These are phyloP conservation scores for Lepidostoma basale DNA, from an alignment of 1,140 invertebrate genomes.

Conservation along the genomic window DNA sequence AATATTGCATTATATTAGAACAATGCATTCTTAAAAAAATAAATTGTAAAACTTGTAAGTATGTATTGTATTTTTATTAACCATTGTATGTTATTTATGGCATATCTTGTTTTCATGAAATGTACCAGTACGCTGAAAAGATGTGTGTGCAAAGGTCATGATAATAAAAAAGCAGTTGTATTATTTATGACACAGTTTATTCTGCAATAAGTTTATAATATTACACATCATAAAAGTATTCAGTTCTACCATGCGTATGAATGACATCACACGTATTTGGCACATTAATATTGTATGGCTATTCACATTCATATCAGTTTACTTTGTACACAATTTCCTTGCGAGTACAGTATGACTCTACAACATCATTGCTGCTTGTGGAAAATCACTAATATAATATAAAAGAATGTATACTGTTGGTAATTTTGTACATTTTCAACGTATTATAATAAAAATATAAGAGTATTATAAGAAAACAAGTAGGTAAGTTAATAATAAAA, in stretches of 20 bases:
- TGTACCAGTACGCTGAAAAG: neutral
- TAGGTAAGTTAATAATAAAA: too few relatives aligned
- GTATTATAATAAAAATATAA: neutral
- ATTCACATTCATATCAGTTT: constrained; percentile 25
- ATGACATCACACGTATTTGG: constrained; percentile 58
- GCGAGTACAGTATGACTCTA: constrained; percentile 9
- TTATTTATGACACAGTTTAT: constrained; percentile 47
- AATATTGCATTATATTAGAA: too few relatives aligned
- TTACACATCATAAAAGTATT: constrained; percentile 53
- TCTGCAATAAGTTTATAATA: constrained; percentile 40
- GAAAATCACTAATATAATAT: neutral
- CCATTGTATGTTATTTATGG: neutral
- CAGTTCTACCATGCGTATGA: constrained; percentile 60
- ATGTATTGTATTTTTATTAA: too few relatives aligned
- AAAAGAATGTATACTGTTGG: constrained; percentile 19
- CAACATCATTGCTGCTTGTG: neutral
- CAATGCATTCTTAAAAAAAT: too few relatives aligned
- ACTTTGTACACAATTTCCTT: constrained; percentile 18
- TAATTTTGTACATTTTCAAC: constrained; percentile 27
- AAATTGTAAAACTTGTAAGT: too few relatives aligned
- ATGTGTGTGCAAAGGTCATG: neutral
- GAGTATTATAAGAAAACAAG: neutral
- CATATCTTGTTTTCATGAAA: neutral
- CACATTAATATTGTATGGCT: constrained; percentile 60
- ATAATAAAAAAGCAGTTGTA: constrained; percentile 27